phyloP scores from a whole-genome alignment of 2,888 invertebrate species.

The Ormia ochracea region DNA sequence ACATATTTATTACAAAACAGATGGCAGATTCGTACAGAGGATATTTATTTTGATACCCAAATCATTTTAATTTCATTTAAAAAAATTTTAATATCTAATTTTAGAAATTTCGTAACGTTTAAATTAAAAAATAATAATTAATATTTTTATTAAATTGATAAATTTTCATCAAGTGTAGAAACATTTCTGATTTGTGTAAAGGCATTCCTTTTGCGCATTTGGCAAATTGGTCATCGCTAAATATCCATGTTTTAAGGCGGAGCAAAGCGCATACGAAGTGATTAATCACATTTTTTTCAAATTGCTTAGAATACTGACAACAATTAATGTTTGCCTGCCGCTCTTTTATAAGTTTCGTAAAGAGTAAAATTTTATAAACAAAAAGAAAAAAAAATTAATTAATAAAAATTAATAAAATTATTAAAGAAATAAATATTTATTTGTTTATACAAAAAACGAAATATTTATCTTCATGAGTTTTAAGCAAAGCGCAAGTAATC shows the following conservation, averaged over 20 bases:
- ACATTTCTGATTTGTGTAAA: neutral
- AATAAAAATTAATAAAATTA: no score
- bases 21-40: no score
- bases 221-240: slow-evolving; percentile 16
- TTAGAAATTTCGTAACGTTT: no score
- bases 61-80: no score
- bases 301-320: neutral
- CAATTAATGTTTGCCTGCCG: neutral
- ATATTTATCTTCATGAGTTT: no score
- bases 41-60: no score
- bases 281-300: neutral
- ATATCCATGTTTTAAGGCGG: neutral
- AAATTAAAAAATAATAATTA: no score
- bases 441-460: no score
- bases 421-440: no score
- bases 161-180: slow-evolving; percentile 25
- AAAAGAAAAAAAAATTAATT: neutral
- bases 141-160: neutral
- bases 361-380: neutral
- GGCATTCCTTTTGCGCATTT: slow-evolving; percentile 33
- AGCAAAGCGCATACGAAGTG: neutral
- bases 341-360: neutral
- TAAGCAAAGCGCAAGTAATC: no score
- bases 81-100: no score
- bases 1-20: no score